These are phyloP conservation scores for Pteruthius melanotis DNA, from an alignment of 2,113 vertebrate genomes.

Conservation along the genomic window DNA sequence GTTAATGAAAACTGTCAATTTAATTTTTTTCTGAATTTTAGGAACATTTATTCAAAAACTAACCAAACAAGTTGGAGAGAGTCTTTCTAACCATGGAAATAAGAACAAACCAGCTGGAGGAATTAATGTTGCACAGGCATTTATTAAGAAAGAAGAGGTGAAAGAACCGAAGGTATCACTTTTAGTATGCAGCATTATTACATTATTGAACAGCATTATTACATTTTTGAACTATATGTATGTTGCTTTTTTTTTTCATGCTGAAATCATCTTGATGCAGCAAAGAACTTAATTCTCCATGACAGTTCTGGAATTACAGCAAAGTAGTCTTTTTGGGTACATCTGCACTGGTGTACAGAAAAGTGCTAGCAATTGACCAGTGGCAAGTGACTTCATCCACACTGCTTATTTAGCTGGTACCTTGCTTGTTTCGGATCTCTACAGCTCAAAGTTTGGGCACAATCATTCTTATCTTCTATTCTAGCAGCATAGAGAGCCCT, in stretches of 20 bases:
- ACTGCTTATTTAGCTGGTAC: neutral
- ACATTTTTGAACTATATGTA: neutral
- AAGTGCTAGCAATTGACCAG: neutral
- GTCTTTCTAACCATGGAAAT: conserved; percentile 57
- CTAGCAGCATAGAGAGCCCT: neutral
- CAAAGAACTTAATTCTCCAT: neutral
- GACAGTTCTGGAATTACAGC: neutral
- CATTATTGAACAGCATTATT: neutral
- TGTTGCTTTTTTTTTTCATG: neutral
- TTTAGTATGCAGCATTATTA: neutral
- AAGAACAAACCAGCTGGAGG: conserved; percentile 77
- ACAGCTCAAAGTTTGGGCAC: neutral
- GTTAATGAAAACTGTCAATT: neutral
- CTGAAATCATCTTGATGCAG: neutral
- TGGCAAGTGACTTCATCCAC: neutral
- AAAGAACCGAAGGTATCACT: conserved; percentile 79
- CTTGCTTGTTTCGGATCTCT: neutral
- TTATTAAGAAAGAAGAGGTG: conserved; percentile 72
- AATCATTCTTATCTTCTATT: neutral
- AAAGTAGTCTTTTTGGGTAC: neutral
- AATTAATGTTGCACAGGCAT: conserved; percentile 64
- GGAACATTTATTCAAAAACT: conserved; percentile 74
- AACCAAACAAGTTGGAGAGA: conserved; percentile 76
- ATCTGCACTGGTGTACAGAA: neutral
- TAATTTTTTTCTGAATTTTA: conserved; percentile 49